Evolutionary conservation across 2,797 vertebrate species (phyloP), one percentile per base, ranked within the genome.

Genomic region (Thalassophryne amazonica): DNA sequence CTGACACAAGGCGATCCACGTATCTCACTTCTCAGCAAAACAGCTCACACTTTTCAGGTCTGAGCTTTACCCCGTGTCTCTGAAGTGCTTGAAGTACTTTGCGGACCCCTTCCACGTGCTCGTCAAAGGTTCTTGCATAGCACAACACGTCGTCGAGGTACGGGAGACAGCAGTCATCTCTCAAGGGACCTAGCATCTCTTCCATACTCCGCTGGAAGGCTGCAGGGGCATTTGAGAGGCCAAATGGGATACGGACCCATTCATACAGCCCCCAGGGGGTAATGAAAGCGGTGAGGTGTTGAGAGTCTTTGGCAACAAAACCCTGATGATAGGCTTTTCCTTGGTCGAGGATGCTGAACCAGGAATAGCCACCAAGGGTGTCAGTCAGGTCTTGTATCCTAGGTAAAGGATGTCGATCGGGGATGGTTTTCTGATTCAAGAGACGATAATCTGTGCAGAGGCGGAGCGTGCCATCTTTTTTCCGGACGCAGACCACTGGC

Each of bases 71-170:
- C 3, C 31, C 14, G 17, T 33, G 31, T 3, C 17, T 14, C 8
- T 35, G 21, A 6, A 24, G 12, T 4, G 21, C 20, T 15, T 21
- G 20, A 1, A 35, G 33, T 2, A 35, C 33, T 35, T 35, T 35
- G 10, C 19, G 10, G 5, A 38, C 7, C 9, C 19, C 9, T 2
- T 38, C 21, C 6, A 38, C 21, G 24, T 38, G 21, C 15, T 38
- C 36, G 10, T 38, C 36, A 16, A 38, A 38, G 2, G 20, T 38
- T 11, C 38, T 38, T 16, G 36, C 36, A 24, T 38, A 38, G 9
- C 36, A 38, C 12, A 38, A 35, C 4, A 52, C 20, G 16, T 58
- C 30, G n/a, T 58, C 33, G 7, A 54, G 9, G n/a, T 47, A 55
- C 1, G 17, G 34, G 0, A 36, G 10, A n/a, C 34, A 36, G 7